Evolutionary conservation across 2,797 vertebrate species (phyloP), one percentile per base, ranked within the genome.

Genomic region (Lutjanus campechanus): DNA sequence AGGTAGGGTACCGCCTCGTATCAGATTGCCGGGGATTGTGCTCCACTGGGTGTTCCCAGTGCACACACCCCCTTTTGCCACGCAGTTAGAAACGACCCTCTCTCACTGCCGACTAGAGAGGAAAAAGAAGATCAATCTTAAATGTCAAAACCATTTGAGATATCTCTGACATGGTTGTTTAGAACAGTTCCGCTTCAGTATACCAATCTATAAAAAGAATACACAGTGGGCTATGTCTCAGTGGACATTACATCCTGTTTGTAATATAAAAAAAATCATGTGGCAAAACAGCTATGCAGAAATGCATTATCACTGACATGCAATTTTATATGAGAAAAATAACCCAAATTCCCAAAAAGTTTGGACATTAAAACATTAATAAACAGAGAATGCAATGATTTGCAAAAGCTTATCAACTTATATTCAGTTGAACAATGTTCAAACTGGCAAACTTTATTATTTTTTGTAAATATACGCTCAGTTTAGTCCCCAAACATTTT

Each of bases 11-110:
- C 63, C 13, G 29, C 51, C 82, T 78, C 40, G 20, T 53, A 89
- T 92, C 90, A 89, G 84, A 87, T 86, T 89, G 82, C 69, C 53
- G 16, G 40, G 79, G 78, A 85, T 75, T 82, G 75, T 62, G 78
- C 76, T 91, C 84, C 65, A 17, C 77, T 47, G 84, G 85, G 73
- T 82, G 62, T 77, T 70, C 81, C 77, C 71, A 79, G 20, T 58
- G 56, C 56, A 47, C 73, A 81, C 60, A 56, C 46, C 47, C 69
- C 50, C 69, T 73, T 59, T 47, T 88, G 83, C 82, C 79, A 81
- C 12, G 25, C 61, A 44, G 68, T 80, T 56, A 61, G 17, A 62
- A 43, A 43, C 17, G 6, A 79, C 43, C 13, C 69, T 77, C 65
- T 59, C 64, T 59, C 65, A 46, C 66, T 69, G 69, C 59, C 61